Evolutionary conservation across 2,888 invertebrate species (phyloP).

Genomic region (Phyto melanocephala): DNA sequence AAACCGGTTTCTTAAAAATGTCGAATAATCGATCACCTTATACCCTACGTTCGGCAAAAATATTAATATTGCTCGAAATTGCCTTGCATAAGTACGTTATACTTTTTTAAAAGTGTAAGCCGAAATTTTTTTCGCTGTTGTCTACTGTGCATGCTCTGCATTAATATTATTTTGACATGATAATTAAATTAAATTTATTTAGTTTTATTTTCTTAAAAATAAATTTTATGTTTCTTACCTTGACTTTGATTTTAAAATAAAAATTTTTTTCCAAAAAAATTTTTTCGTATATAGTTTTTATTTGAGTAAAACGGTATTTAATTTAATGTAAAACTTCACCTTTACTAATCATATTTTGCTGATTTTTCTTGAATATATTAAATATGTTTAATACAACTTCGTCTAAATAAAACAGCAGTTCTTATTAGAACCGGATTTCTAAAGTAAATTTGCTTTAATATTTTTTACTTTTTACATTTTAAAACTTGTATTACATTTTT

Average conservation of each 20-base stretch:
- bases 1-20: no score
- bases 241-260: not conserved
- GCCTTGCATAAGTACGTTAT: no score
- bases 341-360: not conserved
- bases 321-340: not conserved
- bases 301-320: not conserved
- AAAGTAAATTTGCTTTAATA: constrained; percentile 27
- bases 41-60: no score
- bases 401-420: not conserved
- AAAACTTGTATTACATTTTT: no score
- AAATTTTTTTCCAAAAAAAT: not conserved
- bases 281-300: not conserved
- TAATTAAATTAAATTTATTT: no score
- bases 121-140: no score
- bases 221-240: not conserved
- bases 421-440: not conserved
- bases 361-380: not conserved
- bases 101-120: no score
- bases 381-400: not conserved
- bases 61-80: no score
- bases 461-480: no score
- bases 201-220: not conserved
- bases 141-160: no score
- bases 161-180: no score
- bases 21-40: no score